Evolutionary conservation across 1,140 invertebrate genomes (phyloP), one percentile per base, ranked within the genome.

Genomic region (Anoplolepis gracilipes): DNA sequence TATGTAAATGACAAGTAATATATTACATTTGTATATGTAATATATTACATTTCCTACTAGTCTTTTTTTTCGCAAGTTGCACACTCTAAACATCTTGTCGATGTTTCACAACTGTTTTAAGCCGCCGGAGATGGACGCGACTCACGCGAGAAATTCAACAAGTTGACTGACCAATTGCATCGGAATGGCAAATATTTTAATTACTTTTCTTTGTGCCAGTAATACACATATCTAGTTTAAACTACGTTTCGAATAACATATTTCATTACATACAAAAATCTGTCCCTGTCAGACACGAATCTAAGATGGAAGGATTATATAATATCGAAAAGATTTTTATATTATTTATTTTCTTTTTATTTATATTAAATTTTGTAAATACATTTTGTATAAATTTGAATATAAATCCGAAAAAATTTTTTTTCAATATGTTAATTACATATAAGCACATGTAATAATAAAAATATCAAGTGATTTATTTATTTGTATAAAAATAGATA

Each of bases 101-200:
- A 69, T 25, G 78, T 73, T 72, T 82, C 42, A 72, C 36, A 49
- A 19, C n/a, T 82, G 36, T 82, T 42, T 73, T 30, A 72, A 42
- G 55, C 53, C 65, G 53, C 25, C 22, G 49, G 64, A 79, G 77
- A 70, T 79, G 64, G 64, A 70, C 64, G 22, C 46, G 75, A 36
- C 6, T 69, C 11, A 28, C 67, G 53, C 53, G 78, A 82, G 53
- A 82, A 82, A 61, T 82, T 82, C 78, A 82, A 82, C 78, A 82
- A 82, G 78, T 82, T 82, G 78, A 82, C 67, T 73, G 53, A 61
- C 55, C 67, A 55, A 39, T 25, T 30, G 22, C 33, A 30, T 55
- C 46, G n/a, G 10, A 16, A 70, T 36, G 30, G 10, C 64, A 69
- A 79, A 79, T 79, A 42, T 39, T 4, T 67, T 70, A 55, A 69